Evolutionary conservation across 92 coral and sea anemone species (phyloP).

Genomic region (Plumapathes pennacea): DNA sequence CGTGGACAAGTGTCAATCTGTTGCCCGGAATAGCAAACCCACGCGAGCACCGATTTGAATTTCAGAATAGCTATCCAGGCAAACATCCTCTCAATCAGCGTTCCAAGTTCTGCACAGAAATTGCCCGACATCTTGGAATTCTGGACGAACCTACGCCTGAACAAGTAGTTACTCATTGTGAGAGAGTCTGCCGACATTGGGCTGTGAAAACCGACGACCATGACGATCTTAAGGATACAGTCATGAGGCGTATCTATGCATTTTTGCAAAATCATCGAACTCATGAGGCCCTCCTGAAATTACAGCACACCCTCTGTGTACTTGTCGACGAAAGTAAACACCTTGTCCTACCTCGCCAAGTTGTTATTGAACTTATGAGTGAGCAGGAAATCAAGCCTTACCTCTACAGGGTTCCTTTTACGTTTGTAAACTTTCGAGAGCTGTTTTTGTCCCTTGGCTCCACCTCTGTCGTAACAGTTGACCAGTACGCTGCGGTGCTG

Average conservation of each 20-base stretch:
- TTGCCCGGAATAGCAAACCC: constrained; percentile 40
- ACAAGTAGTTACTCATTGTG: constrained; percentile 61
- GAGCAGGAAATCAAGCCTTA: constrained; percentile 54
- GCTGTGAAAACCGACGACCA: constrained; percentile 8
- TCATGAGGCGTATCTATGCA: constrained; percentile 61
- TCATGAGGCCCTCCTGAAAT: background rate
- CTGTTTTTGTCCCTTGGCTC: constrained; percentile 54
- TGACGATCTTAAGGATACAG: background rate
- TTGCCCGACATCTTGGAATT: background rate
- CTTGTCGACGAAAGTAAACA: constrained; percentile 63
- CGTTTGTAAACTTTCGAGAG: constrained; percentile 32
- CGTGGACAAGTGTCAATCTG: constrained; percentile 57
- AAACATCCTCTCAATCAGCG: too few species aligned
- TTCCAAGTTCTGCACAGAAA: too few species aligned
- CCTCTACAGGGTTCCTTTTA: constrained; percentile 51
- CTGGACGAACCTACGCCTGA: constrained; percentile 36
- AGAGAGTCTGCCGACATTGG: constrained; percentile 34
- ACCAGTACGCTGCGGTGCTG: constrained; percentile 64
- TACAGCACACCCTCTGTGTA: constrained; percentile 39
- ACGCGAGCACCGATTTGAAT: too few species aligned
- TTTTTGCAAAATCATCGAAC: constrained; percentile 38
- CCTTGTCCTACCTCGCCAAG: too few species aligned
- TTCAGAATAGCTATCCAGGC: background rate
- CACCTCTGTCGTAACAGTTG: constrained; percentile 28
- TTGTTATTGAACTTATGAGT: constrained; percentile 35